Conservation (phyloP, 2,888 invertebrate genomes). For the Elegia similella region DNA sequence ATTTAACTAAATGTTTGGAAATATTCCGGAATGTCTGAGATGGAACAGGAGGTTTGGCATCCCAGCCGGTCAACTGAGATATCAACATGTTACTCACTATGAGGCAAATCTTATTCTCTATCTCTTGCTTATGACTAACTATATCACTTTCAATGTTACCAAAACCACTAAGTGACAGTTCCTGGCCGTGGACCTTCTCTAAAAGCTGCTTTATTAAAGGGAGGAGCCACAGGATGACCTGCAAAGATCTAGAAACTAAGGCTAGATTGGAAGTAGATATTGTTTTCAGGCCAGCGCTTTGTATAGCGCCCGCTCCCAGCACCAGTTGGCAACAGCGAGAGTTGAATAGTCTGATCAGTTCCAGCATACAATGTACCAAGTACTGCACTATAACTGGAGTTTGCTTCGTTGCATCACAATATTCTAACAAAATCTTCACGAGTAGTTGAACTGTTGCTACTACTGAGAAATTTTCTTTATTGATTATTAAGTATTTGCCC, state of each 20-base stretch:
- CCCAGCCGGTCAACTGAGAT: constrained; percentile 92
- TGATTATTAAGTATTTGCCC: constrained; percentile 82
- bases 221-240: constrained; percentile 90
- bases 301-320: constrained; percentile 97
- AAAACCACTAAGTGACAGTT: constrained; percentile 77
- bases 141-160: constrained; percentile 90
- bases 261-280: constrained; percentile 97
- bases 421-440: constrained; percentile 94
- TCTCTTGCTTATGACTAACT: constrained; percentile 94
- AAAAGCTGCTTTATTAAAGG: constrained; percentile 87
- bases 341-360: constrained; percentile 93
- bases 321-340: constrained; percentile 96
- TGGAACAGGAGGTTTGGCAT: constrained; percentile 96
- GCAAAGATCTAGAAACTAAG: constrained; percentile 90
- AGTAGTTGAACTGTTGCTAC: constrained; percentile 93
- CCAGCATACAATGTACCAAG: constrained; percentile 92
- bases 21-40: constrained; percentile 94
- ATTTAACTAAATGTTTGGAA: constrained; percentile 92
- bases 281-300: constrained; percentile 95
- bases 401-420: constrained; percentile 91
- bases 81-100: constrained; percentile 94
- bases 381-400: constrained; percentile 90
- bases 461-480: constrained; percentile 88
- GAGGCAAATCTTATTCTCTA: constrained; percentile 93
- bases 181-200: constrained; percentile 80